Conservation (phyloP, 2,888 invertebrate genomes). For the Auanema freiburgensis region DNA sequence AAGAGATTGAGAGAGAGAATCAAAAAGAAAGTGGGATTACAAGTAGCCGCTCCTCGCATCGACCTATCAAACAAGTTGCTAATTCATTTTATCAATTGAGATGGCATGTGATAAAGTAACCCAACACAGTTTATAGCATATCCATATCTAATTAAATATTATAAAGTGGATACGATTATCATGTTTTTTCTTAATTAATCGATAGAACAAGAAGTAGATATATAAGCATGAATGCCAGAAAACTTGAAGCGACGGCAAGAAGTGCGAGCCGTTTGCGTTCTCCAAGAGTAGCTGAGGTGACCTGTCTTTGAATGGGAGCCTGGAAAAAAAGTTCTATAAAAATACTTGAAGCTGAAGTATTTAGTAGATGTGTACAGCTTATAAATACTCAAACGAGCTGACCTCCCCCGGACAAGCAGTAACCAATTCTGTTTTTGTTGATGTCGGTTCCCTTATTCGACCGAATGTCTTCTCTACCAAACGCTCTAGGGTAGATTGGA, state of each 20-base stretch:
- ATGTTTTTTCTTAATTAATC: slow-evolving; percentile 26
- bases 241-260: slow-evolving; percentile 40
- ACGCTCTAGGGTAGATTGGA: slow-evolving; percentile 1
- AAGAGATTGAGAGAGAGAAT: no score
- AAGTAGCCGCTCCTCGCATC: no score
- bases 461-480: slow-evolving; percentile 14
- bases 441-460: slow-evolving; percentile 9
- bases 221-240: slow-evolving; percentile 42
- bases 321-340: slow-evolving; percentile 13
- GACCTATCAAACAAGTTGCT: no score
- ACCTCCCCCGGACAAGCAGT: slow-evolving; percentile 31
- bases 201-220: slow-evolving; percentile 48
- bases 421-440: slow-evolving; percentile 27
- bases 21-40: no score
- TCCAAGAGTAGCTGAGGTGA: slow-evolving; percentile 52
- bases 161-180: background rate
- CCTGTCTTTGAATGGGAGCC: slow-evolving; percentile 47
- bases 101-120: no score
- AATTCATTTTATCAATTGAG: no score
- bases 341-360: background rate
- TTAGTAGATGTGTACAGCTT: background rate
- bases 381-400: background rate
- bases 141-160: no score
- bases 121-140: no score
- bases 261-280: slow-evolving; percentile 53